These are phyloP conservation scores for Platyscapa corneri DNA, from an alignment of 1,140 invertebrate genomes.

Conservation along the genomic window DNA sequence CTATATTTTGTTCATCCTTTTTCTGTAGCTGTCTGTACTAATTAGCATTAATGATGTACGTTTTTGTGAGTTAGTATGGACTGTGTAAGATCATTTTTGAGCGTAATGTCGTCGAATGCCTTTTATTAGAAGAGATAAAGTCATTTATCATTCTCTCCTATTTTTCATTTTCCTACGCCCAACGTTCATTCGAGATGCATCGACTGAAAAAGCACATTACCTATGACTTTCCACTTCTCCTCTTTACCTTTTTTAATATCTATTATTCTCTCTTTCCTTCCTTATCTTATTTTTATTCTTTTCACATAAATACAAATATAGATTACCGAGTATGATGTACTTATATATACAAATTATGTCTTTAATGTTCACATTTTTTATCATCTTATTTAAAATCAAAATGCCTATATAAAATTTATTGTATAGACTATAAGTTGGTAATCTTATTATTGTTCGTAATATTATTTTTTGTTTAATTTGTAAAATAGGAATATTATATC, in stretches of 20 bases:
- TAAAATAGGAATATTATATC: too few species aligned
- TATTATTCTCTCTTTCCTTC: slow-evolving; percentile 14
- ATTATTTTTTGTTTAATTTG: too few species aligned
- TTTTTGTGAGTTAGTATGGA: neutral
- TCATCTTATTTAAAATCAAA: too few species aligned
- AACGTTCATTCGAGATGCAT: slow-evolving; percentile 11
- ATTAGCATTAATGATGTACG: slow-evolving; percentile 47
- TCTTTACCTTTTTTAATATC: neutral
- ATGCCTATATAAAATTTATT: too few species aligned
- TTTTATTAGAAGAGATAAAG: slow-evolving; percentile 49
- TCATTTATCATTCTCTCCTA: slow-evolving; percentile 47
- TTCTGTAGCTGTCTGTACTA: slow-evolving; percentile 2
- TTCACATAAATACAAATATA: slow-evolving; percentile 27
- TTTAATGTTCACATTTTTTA: too few species aligned
- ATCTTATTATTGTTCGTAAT: too few species aligned
- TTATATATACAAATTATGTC: too few species aligned
- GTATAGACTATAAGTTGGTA: too few species aligned
- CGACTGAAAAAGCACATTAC: slow-evolving; percentile 44
- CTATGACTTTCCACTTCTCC: neutral
- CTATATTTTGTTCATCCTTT: too few species aligned
- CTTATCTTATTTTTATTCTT: neutral
- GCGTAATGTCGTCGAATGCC: slow-evolving; percentile 7
- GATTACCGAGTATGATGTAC: neutral
- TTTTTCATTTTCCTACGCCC: neutral
- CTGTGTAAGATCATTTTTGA: slow-evolving; percentile 33